Base-by-base conservation (phyloP, 1,140 invertebrate species). In the Acromyrmex echinatior region DNA sequence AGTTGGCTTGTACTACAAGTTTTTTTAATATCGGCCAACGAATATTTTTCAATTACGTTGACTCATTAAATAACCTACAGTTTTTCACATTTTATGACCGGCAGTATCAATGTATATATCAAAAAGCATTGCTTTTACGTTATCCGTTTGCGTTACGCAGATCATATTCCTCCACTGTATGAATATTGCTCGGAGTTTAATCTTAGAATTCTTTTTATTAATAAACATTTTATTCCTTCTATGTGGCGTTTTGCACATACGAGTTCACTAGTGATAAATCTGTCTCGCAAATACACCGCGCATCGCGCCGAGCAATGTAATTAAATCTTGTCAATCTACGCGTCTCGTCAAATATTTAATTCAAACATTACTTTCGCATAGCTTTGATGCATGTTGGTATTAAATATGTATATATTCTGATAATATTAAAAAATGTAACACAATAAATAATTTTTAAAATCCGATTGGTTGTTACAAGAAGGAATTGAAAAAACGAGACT, bases 281-380 rank as follows among this genome's bases (percentile, higher is more conserved):
- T 73, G 5, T 82, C 35, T 73, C 10, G 53, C 53, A 82, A 80
- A 82, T 73, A 49, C 2, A 10, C 35, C 18, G 35, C 31, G 18
- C 21, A 62, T 10, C 25, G 35, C 53, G 25, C 51, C 70, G 35
- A 73, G 53, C 80, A 49, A 58, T 74, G 68, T 82, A 74, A 82
- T 82, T 82, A 82, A 82, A 82, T 82, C 68, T 82, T 74, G 80
- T 74, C 53, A 74, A 62, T 74, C 68, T 62, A 45, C 53, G 63
- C 68, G 39, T 82, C 68, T 82, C 80, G 56, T 82, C 70, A 74
- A 82, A 74, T 60, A 82, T 82, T 82, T 82, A 74, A 62, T 82
- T 74, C 56, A 74, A 82, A 82, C 49, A 62, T 81, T 81, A 71
- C 39, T 60, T 53, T 60, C 45, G 28, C 16, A 14, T 9, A 14